Evolutionary conservation across 2,797 vertebrate genomes (phyloP).

Genomic region (Sebastes oblongus): DNA sequence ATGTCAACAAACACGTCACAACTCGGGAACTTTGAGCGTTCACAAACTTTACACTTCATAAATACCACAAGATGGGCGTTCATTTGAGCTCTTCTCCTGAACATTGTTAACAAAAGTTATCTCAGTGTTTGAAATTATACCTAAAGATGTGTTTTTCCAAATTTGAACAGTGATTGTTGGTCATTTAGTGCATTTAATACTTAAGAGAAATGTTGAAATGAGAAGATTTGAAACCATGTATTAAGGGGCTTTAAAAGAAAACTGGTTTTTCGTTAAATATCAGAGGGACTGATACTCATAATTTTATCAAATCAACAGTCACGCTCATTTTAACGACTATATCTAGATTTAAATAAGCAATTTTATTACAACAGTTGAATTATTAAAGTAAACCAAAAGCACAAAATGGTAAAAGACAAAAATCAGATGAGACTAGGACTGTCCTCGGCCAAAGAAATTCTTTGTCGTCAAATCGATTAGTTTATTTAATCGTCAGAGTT

Average conservation of each 20-base stretch:
- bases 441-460: too few relatives aligned
- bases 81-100: too few relatives aligned
- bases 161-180: background rate
- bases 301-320: background rate
- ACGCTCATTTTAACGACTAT: fast-evolving
- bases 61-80: too few relatives aligned
- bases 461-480: too few relatives aligned
- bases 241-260: background rate
- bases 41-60: too few relatives aligned
- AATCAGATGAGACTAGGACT: background rate
- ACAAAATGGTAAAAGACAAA: background rate
- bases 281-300: background rate
- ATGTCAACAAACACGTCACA: fast-evolving
- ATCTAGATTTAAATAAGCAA: background rate
- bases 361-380: background rate
- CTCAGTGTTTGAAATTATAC: background rate
- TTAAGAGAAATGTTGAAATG: background rate
- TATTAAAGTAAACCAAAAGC: background rate
- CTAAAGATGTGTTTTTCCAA: background rate
- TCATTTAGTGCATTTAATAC: background rate
- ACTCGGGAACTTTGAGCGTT: too few relatives aligned
- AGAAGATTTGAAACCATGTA: fast-evolving
- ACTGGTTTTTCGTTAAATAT: background rate
- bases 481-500: too few relatives aligned
- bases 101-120: too few relatives aligned